Evolutionary conservation across 2,888 invertebrate genomes (phyloP).

Genomic region (Neria commutata): DNA sequence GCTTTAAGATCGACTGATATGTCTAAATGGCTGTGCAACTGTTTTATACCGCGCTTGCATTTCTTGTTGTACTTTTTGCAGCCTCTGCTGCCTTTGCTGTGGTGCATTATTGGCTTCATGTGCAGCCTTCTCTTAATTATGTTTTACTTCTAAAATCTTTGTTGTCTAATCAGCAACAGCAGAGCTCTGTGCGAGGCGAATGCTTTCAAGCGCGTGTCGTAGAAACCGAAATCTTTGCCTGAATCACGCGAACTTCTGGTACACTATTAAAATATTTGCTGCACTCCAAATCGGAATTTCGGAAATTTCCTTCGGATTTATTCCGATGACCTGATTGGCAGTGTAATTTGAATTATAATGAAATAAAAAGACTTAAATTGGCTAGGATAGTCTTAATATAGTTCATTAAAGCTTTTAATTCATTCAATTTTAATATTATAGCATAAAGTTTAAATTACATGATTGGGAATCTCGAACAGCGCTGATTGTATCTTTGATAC

Average conservation of each 20-base stretch:
- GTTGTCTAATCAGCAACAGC: not conserved
- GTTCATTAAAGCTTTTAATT: too few species aligned
- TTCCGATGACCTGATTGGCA: too few species aligned
- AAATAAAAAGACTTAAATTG: too few species aligned
- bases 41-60: slow-evolving; percentile 50
- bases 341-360: not conserved
- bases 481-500: too few species aligned
- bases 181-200: slow-evolving; percentile 31
- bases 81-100: not conserved
- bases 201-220: slow-evolving; percentile 43
- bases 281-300: not conserved
- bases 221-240: slow-evolving; percentile 49
- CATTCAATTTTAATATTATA: too few species aligned
- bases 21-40: slow-evolving; percentile 43
- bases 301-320: too few species aligned
- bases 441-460: too few species aligned
- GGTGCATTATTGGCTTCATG: not conserved
- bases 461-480: too few species aligned
- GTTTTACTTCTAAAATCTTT: not conserved
- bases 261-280: slow-evolving; percentile 25
- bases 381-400: too few species aligned
- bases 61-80: slow-evolving; percentile 8
- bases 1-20: slow-evolving; percentile 48
- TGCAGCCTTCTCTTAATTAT: not conserved
- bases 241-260: slow-evolving; percentile 49